Percentiles rank a stretch among this genome's conserved stretches.
Evolutionary conservation across 92 coral and sea anemone genomes (phyloP).

Genomic region (Palythoa grandiflora): DNA sequence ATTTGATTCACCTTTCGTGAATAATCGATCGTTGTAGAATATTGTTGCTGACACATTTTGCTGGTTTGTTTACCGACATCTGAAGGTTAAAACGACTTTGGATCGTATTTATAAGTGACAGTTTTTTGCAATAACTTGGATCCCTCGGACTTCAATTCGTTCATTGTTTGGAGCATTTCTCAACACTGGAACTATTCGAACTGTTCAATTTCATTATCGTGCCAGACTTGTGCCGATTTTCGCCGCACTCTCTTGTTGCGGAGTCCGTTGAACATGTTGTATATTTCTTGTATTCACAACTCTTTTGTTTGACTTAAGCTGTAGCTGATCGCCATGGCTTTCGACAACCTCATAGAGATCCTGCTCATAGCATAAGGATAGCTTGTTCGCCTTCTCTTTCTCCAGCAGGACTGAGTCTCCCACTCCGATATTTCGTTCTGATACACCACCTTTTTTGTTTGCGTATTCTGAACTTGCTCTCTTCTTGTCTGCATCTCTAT

Average conservation of each 20-base stretch:
- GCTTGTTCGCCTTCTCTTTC: too few species aligned
- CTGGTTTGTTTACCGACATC: not conserved
- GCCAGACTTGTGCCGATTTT: too few species aligned
- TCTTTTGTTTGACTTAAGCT: slow-evolving; percentile 57
- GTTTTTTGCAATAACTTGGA: not conserved
- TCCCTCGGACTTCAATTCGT: not conserved
- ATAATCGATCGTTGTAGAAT: not conserved
- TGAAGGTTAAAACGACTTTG: not conserved
- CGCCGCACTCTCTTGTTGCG: too few species aligned
- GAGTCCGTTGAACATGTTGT: slow-evolving; percentile 29
- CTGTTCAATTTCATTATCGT: too few species aligned
- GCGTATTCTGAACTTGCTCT: slow-evolving; percentile 56
- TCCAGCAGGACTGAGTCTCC: slow-evolving; percentile 42
- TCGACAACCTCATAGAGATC: slow-evolving; percentile 56
- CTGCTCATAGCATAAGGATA: too few species aligned
- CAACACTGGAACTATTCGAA: too few species aligned
- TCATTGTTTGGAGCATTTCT: not conserved
- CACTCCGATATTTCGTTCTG: slow-evolving; percentile 46
- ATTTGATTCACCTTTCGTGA: not conserved
- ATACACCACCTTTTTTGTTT: slow-evolving; percentile 15
- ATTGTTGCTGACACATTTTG: not conserved
- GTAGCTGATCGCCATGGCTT: slow-evolving; percentile 60
- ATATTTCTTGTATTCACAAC: slow-evolving; percentile 65
- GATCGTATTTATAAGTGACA: not conserved
- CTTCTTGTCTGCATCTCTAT: too few species aligned